Evolutionary conservation across 2,797 vertebrate species (phyloP).

Genomic region (Mareca strepera): DNA sequence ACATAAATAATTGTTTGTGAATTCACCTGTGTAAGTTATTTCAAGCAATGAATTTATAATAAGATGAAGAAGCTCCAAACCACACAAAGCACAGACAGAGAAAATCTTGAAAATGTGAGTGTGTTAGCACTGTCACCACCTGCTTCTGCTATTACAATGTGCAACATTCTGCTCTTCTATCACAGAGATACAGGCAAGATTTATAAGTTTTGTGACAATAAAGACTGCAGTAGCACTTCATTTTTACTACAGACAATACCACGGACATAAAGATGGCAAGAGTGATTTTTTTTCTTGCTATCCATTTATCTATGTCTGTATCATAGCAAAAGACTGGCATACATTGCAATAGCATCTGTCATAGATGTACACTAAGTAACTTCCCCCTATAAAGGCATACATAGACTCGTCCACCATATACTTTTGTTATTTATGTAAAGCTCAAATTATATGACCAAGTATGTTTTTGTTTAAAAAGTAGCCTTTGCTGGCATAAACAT

Average conservation of each 20-base stretch:
- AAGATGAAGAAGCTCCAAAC: background rate
- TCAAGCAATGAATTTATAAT: background rate
- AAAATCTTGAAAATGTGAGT: background rate
- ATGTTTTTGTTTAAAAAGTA: background rate
- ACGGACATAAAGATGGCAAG: background rate
- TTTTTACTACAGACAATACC: background rate
- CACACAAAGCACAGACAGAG: background rate
- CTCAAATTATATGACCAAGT: background rate
- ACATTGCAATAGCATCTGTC: background rate
- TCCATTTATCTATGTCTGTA: background rate
- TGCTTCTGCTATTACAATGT: background rate
- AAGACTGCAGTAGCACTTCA: background rate
- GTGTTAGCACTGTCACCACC: background rate
- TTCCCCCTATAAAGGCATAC: background rate
- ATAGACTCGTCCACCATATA: background rate
- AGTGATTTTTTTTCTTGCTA: background rate
- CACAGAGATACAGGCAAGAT: background rate
- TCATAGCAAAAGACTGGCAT: background rate
- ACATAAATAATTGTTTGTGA: background rate
- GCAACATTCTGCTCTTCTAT: rapidly evolving
- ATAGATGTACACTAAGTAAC: background rate
- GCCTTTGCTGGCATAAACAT: background rate
- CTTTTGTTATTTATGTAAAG: background rate
- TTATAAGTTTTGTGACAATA: background rate
- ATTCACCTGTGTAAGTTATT: background rate